These are phyloP conservation scores for Campoplex capitator DNA, from an alignment of 2,888 invertebrate species.

Conservation along the genomic window DNA sequence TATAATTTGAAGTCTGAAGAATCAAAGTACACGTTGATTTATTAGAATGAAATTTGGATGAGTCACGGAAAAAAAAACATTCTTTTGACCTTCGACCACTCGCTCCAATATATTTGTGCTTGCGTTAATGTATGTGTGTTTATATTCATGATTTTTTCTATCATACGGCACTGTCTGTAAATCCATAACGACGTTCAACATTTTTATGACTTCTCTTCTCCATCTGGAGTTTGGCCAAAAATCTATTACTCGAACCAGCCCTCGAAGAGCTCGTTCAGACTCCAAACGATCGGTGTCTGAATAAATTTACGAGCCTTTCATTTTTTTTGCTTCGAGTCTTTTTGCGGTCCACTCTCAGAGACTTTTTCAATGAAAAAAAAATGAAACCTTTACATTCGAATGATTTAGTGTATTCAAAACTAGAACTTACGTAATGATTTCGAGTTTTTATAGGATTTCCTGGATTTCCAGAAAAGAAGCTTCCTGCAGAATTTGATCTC, in stretches of 20 bases:
- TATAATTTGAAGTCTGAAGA: neutral
- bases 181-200: slow-evolving; percentile 68
- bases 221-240: slow-evolving; percentile 63
- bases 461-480: slow-evolving; percentile 33
- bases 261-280: slow-evolving; percentile 63
- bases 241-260: slow-evolving; percentile 65
- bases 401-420: neutral
- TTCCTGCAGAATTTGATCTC: slow-evolving; percentile 28
- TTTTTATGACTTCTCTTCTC: slow-evolving; percentile 69
- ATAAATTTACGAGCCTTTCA: slow-evolving; percentile 64
- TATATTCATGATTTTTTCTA: slow-evolving; percentile 62
- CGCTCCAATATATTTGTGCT: slow-evolving; percentile 16
- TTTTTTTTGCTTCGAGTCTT: slow-evolving; percentile 56
- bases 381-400: neutral
- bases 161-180: slow-evolving; percentile 62
- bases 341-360: neutral
- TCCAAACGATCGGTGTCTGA: slow-evolving; percentile 55
- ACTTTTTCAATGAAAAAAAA: neutral
- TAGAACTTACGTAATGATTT: slow-evolving; percentile 50
- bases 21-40: neutral
- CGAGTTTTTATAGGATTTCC: slow-evolving; percentile 40
- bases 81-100: slow-evolving; percentile 48
- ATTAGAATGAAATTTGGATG: slow-evolving; percentile 5
- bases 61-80: slow-evolving; percentile 4
- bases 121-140: neutral